Percentiles rank a stretch among this genome's conserved stretches.
phyloP scores from a whole-genome alignment of 2,888 invertebrate genomes.

The Ectropis crepuscularia region DNA sequence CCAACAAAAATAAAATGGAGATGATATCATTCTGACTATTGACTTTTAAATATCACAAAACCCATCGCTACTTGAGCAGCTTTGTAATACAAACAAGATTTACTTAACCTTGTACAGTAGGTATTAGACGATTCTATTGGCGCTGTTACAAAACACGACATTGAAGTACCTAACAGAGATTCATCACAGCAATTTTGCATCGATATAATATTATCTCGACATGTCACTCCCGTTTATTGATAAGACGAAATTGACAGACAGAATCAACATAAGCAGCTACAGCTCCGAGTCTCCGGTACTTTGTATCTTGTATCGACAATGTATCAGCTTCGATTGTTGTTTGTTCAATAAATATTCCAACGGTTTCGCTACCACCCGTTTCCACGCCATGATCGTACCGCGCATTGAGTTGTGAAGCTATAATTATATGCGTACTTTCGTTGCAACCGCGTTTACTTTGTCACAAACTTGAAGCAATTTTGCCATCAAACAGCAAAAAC shows the following conservation, averaged over 20 bases:
- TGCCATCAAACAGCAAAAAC: constrained; percentile 34
- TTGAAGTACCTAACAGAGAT: constrained; percentile 24
- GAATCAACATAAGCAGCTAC: too few relatives aligned
- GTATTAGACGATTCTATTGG: constrained; percentile 19
- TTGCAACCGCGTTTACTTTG: constrained; percentile 19
- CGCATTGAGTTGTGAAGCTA: constrained; percentile 1
- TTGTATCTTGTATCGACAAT: not conserved
- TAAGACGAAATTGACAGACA: constrained; percentile 25
- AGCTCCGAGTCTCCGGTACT: too few relatives aligned
- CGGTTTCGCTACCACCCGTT: not conserved
- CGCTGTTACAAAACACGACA: constrained; percentile 31
- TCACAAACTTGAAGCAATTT: constrained; percentile 26
- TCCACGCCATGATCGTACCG: not conserved
- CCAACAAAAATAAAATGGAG: constrained; percentile 1
- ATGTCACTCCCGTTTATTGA: constrained; percentile 23
- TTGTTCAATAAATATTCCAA: constrained; percentile 3
- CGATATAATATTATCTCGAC: constrained; percentile 34
- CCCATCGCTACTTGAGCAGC: constrained; percentile 16
- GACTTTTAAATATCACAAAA: constrained; percentile 24
- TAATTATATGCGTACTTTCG: constrained; percentile 4
- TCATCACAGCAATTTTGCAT: constrained; percentile 26
- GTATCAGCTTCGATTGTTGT: not conserved
- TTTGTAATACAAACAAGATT: constrained; percentile 15
- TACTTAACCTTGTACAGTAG: constrained; percentile 19
- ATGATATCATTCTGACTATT: constrained; percentile 25